Base-by-base conservation (phyloP, 2,888 invertebrate species). In the Coenonympha arcania region DNA sequence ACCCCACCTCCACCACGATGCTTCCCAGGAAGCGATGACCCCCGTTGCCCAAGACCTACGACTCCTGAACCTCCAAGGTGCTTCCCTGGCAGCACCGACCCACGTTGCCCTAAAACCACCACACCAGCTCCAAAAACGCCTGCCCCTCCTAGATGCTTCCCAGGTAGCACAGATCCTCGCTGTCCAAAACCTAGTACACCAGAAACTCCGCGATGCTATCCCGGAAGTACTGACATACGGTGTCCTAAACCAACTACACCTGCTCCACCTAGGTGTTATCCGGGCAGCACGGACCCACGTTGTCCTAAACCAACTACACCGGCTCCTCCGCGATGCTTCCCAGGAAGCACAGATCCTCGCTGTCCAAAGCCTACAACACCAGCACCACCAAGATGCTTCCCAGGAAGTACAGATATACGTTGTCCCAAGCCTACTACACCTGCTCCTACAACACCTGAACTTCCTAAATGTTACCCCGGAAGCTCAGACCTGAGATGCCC, bases 401-500 rank as follows among this genome's bases (percentile, higher is more conserved):
- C 64, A 30, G 64, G 64, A 0, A 63, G 61, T 15, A 53, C 59
- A 61, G 77, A 62, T 64, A 68, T 60, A 2, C 57, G 71, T 30
- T 76, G 76, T 37, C 71, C 72, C 0, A 53, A 55, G 39, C 60
- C 65, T 4, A 56, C 76, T 0, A 52, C 77, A 31, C 69, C 68
- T n/a, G n/a, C n/a, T n/a, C n/a, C n/a, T n/a, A n/a, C n/a, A n/a
- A n/a, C n/a, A n/a, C n/a, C n/a, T 2, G 52, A 59, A 18, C 56
- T 56, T 4, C 66, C 64, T 1, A 52, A 46, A 4, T 70, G 68
- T 40, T 70, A 48, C 40, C 63, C 62, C 1, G 63, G 62, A 1
- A 55, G 50, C 3, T 56, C 45, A 15, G 72, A 73, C 46, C 71
- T 76, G 2, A 51, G 68, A n/a, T 79, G 78, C 51, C 67, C 72